A percentile compares a stretch with the other conserved stretches of the same genome.
Evolutionary conservation across 1,140 invertebrate species (phyloP).

Genomic region (Chymomyza costata): DNA sequence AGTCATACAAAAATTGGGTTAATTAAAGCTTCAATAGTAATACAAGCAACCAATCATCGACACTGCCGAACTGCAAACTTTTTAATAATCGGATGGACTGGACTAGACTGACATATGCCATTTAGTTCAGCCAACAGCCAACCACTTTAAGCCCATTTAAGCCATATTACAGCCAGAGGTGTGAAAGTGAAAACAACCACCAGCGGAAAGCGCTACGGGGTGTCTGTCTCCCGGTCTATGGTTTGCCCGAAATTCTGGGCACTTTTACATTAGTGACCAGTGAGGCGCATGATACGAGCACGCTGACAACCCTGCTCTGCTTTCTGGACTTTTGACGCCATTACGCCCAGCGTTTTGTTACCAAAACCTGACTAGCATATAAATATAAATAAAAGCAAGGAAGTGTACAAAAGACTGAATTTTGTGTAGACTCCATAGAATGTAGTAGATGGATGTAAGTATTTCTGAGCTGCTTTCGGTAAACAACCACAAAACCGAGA

Average conservation of each 20-base stretch:
- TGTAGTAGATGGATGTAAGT: too few species aligned
- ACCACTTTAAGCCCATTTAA: slow-evolving; percentile 46
- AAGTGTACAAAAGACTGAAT: too few species aligned
- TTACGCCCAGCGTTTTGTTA: slow-evolving; percentile 45
- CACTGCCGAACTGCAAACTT: slow-evolving; percentile 4
- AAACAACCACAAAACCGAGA: slow-evolving; percentile 68
- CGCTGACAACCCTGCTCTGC: slow-evolving; percentile 30
- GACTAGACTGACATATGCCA: too few species aligned
- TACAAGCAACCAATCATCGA: slow-evolving; percentile 24
- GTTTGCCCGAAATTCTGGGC: slow-evolving; percentile 1
- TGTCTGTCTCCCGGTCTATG: not conserved
- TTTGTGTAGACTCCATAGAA: too few species aligned
- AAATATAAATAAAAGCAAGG: too few species aligned
- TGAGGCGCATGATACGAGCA: slow-evolving; percentile 59
- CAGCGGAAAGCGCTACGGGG: slow-evolving; percentile 10
- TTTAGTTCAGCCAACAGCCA: not conserved
- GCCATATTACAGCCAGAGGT: slow-evolving; percentile 33
- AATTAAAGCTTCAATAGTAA: slow-evolving; percentile 38
- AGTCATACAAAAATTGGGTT: slow-evolving; percentile 35
- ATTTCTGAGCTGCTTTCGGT: too few species aligned
- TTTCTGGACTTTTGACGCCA: slow-evolving; percentile 51
- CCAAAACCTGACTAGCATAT: slow-evolving; percentile 67
- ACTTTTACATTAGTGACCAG: slow-evolving; percentile 70
- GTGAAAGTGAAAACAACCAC: slow-evolving; percentile 49
- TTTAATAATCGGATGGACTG: not conserved